These are phyloP conservation scores for Clarias gariepinus DNA, from an alignment of 2,113 vertebrate genomes.

Conservation along the genomic window DNA sequence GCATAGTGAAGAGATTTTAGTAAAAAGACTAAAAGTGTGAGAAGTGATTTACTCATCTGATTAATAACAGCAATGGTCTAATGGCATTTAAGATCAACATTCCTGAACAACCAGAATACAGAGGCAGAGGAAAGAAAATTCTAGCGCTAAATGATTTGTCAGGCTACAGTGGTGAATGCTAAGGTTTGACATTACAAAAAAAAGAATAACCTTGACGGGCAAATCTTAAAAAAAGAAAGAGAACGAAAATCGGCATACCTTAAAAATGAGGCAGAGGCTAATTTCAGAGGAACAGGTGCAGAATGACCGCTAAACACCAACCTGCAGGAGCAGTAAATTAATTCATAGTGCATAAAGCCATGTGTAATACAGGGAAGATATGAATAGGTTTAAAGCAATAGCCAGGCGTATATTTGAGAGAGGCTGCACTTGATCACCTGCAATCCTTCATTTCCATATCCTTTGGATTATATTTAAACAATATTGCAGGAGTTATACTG, in stretches of 20 bases:
- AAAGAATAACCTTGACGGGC: background rate
- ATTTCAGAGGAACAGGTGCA: background rate
- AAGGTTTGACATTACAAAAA: background rate
- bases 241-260: background rate
- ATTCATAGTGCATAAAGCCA: background rate
- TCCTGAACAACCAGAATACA: background rate
- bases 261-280: background rate
- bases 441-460: background rate
- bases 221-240: background rate
- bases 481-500: background rate
- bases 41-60: constrained; percentile 36
- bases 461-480: background rate
- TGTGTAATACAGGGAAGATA: background rate
- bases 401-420: background rate
- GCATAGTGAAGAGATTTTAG: background rate
- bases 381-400: background rate
- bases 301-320: constrained; percentile 20
- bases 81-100: background rate
- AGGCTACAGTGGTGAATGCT: background rate
- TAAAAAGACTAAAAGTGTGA: background rate
- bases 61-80: constrained; percentile 30
- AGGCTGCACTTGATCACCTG: background rate
- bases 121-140: background rate
- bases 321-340: background rate
- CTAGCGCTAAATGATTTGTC: background rate